These are phyloP conservation scores for Pteromalus puparum DNA, from an alignment of 1,140 invertebrate genomes.

Conservation along the genomic window DNA sequence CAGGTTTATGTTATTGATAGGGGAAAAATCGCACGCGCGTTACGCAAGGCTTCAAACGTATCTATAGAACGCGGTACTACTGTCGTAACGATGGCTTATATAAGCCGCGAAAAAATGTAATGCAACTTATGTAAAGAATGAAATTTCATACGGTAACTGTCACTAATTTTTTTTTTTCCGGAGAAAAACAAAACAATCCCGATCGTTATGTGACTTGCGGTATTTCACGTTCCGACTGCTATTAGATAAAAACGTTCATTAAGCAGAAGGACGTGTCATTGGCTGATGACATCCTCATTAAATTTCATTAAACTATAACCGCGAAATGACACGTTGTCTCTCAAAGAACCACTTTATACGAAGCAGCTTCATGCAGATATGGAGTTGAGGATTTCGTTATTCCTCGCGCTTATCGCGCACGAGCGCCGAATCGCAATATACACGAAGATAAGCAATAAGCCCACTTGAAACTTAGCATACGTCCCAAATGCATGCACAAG, in stretches of 20 bases:
- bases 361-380: too few relatives aligned
- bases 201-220: background rate
- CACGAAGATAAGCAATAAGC: background rate
- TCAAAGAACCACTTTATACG: background rate
- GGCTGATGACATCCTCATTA: background rate
- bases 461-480: background rate
- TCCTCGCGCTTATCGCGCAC: too few relatives aligned
- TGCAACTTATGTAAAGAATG: background rate
- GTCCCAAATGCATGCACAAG: background rate
- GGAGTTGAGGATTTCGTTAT: too few relatives aligned
- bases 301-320: background rate
- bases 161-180: background rate
- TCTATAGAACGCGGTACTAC: background rate
- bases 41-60: background rate
- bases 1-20: slow-evolving; percentile 4
- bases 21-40: background rate
- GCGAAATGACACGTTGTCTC: background rate
- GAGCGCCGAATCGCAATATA: too few relatives aligned
- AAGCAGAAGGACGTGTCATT: background rate
- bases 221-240: background rate
- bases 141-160: background rate
- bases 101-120: background rate
- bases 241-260: background rate
- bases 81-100: background rate
- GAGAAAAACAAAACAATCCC: too few relatives aligned